Base-by-base conservation (phyloP, 2,797 vertebrate species). In the Scleropages formosus region DNA sequence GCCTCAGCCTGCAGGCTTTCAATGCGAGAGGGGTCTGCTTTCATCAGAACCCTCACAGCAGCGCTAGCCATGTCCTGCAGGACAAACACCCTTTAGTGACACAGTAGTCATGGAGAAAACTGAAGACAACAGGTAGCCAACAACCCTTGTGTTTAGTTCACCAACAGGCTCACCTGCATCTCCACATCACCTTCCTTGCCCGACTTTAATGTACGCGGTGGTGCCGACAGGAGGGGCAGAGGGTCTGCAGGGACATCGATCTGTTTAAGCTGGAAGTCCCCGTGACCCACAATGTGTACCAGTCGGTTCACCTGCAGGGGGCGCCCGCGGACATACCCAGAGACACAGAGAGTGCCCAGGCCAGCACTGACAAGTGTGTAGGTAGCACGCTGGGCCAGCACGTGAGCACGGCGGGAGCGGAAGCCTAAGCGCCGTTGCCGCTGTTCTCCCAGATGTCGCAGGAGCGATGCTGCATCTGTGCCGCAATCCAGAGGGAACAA, bases 191-290 rank as follows among this genome's bases (percentile, higher is more conserved):
- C 85, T 62, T 78, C 91, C 80, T 86, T 95, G 61, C 85, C 90
- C 9, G 81, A 65, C 80, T 89, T 96, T 20, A 77, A 86, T 61
- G 82, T 69, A 65, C 85, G 91, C 4, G 82, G 27, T 70, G 90
- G 80, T 53, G 87, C 72, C 16, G 88, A 66, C 76, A 91, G 91
- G 68, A 97, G 80, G 10, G 93, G 91, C 31, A 97, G 92, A 0
- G 95, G 97, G 68, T 99, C 96, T 0, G 82, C 44, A 0, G 95
- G 92, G 0, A 93, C 95, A 78, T 98, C 96, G 15, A 99, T 92
- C 82, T 96, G 96, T 80, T 90, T 91, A 80, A 99, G 89, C 88
- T 97, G 96, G 87, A 98, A 99, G 87, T 99, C 96, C 60, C 98
- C 97, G 0, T 97, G 92, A 47, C 97, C 98, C 78, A 90, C 89